phyloP scores from a whole-genome alignment of 2,113 vertebrate species.

The Channa argus region DNA sequence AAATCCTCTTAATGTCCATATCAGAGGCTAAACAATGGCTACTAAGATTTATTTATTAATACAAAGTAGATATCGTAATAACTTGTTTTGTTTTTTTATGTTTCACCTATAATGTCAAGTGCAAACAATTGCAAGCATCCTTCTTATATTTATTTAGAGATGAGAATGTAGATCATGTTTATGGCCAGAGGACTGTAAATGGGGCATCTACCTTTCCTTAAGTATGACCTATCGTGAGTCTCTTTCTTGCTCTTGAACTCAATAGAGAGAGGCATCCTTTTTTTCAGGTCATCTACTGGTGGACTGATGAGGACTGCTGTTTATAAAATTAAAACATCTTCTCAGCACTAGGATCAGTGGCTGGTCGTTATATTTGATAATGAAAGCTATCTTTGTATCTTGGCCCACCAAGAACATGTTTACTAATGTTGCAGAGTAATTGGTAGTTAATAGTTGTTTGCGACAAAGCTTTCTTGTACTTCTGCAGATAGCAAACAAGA shows the following conservation, averaged over 20 bases:
- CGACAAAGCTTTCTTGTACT: slow-evolving; percentile 16
- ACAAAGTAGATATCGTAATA: too few species aligned
- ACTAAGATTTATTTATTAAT: too few species aligned
- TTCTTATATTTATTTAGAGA: slow-evolving; percentile 17
- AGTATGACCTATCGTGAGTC: slow-evolving; percentile 42
- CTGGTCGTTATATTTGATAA: slow-evolving; percentile 30
- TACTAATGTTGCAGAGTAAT: background rate
- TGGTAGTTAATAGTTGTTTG: slow-evolving; percentile 1
- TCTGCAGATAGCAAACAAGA: slow-evolving; percentile 38
- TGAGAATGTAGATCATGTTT: slow-evolving; percentile 50
- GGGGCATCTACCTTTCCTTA: slow-evolving; percentile 39
- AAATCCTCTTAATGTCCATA: too few species aligned
- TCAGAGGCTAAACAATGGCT: too few species aligned
- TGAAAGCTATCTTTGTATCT: background rate
- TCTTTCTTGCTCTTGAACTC: slow-evolving; percentile 25
- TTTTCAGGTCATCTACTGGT: slow-evolving; percentile 35
- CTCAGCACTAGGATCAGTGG: slow-evolving; percentile 23
- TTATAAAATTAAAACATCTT: slow-evolving; percentile 4
- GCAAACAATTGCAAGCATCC: slow-evolving; percentile 2
- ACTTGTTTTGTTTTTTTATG: too few species aligned
- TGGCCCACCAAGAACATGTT: background rate
- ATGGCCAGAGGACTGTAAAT: slow-evolving; percentile 50
- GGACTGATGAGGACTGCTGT: slow-evolving; percentile 20
- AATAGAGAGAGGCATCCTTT: slow-evolving; percentile 8
- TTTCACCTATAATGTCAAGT: too few species aligned